Conservation (phyloP, 2,113 vertebrate genomes). For the Electrona antarctica region DNA sequence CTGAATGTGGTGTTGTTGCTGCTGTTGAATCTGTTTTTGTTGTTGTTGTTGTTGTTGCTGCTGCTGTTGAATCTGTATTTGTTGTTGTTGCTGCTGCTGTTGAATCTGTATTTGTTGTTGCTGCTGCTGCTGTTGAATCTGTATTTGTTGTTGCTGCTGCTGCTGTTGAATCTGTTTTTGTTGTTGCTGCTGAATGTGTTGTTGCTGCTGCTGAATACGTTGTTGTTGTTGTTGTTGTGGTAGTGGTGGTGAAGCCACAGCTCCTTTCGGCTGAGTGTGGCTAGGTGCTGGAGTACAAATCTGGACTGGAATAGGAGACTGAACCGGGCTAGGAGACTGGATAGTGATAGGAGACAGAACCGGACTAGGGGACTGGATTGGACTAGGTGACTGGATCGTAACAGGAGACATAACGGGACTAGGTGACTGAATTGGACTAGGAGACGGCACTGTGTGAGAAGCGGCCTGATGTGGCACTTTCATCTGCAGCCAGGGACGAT, state of each 20-base stretch:
- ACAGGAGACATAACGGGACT: conserved; percentile 39
- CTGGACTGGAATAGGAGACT: conserved; percentile 7
- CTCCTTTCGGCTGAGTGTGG: conserved; percentile 12
- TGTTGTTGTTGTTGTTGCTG: neutral
- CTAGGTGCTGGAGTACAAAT: conserved; percentile 8
- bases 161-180: no score
- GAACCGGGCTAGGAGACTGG: neutral
- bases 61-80: conserved; percentile 13
- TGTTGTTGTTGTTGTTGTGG: no score
- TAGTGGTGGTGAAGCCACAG: neutral
- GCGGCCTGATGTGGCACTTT: conserved; percentile 28
- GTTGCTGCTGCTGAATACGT: no score
- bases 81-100: conserved; percentile 15
- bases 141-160: no score
- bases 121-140: no score
- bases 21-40: neutral
- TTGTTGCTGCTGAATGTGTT: no score
- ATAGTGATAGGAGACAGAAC: no score
- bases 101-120: no score
- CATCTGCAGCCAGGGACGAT: conserved; percentile 79
- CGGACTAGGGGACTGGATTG: neutral
- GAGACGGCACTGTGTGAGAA: neutral
- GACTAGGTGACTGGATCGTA: conserved; percentile 23
- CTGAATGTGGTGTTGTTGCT: neutral
- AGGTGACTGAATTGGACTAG: no score